Evolutionary conservation across 2,113 vertebrate genomes (phyloP), one percentile per base, ranked within the genome.

Genomic region (Hystrix brachyura): DNA sequence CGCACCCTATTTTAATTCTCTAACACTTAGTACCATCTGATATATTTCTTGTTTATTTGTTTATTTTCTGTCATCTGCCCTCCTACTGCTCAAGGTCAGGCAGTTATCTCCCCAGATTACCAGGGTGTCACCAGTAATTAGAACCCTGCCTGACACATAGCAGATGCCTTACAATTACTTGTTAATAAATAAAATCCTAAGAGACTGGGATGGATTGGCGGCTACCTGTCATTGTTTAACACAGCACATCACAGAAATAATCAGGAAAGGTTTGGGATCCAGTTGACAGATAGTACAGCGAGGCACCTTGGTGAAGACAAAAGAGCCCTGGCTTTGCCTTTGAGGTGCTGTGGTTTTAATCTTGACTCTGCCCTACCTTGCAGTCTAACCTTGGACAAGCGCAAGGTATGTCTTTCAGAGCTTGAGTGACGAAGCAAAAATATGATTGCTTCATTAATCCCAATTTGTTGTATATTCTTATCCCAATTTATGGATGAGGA

Each of bases 141-240:
- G 15, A 92, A 84, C 9, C 72, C 13, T 84, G 21, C 46, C 59
- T 82, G 38, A 38, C 25, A 51, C 59, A 59, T 9, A 65, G 64
- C 82, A 82, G 64, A 95, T 64, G 64, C 11, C 83, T 92, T 59
- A 95, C 0, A 84, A 62, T 92, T 80, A 88, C 34, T 95, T 84
- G 9, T 84, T 92, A 87, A 76, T 71, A 87, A 94, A 67, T 84
- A 10, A 85, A 85, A 60, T 76, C 29, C 48, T 60, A 51, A 80
- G 38, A 81, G 46, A 69, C 38, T 59, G 62, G 14, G 5, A 27
- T 88, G 1, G 60, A 57, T 74, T 59, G 11, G 62, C 14, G 12
- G 51, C 34, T 96, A 29, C 21, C 43, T 92, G 46, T 51, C 82
- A 83, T 5, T 27, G 21, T 48, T 92, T 60, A 88, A 23, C 34